These are phyloP conservation scores for Nebria salina DNA, from an alignment of 2,888 invertebrate species.

Conservation along the genomic window DNA sequence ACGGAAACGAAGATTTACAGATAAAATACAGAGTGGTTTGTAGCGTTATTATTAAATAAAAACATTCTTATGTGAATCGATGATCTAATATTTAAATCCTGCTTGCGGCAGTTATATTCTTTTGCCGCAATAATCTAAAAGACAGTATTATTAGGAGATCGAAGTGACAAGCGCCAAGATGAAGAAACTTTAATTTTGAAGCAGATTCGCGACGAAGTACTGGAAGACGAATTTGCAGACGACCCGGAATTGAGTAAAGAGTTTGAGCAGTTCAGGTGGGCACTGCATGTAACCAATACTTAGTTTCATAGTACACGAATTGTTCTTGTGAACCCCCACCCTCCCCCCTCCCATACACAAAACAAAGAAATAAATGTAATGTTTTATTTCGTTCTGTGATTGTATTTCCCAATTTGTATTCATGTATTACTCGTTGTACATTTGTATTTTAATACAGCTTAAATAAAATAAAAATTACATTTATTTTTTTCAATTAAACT, in stretches of 20 bases:
- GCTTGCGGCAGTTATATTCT: no score
- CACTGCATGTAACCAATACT: conserved; percentile 51
- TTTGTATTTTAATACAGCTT: background rate
- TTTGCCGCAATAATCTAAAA: background rate
- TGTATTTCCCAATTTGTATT: background rate
- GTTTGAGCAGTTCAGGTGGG: conserved; percentile 58
- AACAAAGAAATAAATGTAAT: conserved; percentile 8
- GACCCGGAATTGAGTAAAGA: conserved; percentile 61
- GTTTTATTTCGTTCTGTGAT: background rate
- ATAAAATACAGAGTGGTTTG: conserved; percentile 54
- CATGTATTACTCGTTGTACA: background rate
- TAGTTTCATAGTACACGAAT: background rate
- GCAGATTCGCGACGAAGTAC: conserved; percentile 48
- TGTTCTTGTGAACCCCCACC: background rate
- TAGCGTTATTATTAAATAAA: background rate
- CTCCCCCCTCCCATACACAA: background rate
- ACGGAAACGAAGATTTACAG: conserved; percentile 33
- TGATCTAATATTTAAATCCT: no score
- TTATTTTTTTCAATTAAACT: conserved; percentile 39
- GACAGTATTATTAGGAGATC: background rate
- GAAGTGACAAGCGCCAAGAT: conserved; percentile 45
- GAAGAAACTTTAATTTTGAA: conserved; percentile 43
- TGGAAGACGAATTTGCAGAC: conserved; percentile 58
- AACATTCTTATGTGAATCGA: no score
- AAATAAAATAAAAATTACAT: background rate